Conservation (phyloP, 2,113 vertebrate genomes). For the Toxotes chatareus region DNA sequence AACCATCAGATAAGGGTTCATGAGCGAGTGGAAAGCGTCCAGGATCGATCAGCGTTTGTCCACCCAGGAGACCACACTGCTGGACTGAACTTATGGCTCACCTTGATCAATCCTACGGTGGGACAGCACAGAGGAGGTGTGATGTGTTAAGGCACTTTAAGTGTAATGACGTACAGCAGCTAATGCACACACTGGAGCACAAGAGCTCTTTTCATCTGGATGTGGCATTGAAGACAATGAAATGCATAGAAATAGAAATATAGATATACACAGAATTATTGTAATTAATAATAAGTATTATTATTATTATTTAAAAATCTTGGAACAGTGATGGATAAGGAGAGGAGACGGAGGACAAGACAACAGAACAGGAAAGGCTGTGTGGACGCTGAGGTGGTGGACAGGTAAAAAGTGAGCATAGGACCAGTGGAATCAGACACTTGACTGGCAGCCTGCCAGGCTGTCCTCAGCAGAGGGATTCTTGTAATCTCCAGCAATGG, state of each 20-base stretch:
- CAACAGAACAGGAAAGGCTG: no score
- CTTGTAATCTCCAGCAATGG: no score
- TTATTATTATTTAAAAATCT: no score
- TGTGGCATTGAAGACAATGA: neutral
- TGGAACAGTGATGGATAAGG: no score
- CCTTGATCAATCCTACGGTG: constrained; percentile 19
- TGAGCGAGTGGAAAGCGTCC: constrained; percentile 1
- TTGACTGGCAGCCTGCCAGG: no score
- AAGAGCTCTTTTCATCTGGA: neutral
- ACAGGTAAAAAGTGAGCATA: no score
- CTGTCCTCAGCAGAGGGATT: no score
- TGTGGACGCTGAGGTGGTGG: no score
- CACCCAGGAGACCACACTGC: neutral
- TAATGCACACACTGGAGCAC: neutral
- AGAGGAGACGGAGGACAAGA: no score
- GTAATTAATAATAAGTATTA: no score
- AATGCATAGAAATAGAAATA: neutral
- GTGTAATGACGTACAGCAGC: neutral
- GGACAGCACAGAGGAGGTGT: neutral
- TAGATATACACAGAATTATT: no score
- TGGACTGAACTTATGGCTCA: constrained; percentile 5
- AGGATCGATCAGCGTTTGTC: constrained; percentile 28
- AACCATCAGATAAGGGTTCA: constrained; percentile 31
- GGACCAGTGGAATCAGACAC: no score
- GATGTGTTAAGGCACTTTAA: neutral